Conservation (phyloP, 2,113 vertebrate genomes). For the Gopherus evgoodei region DNA sequence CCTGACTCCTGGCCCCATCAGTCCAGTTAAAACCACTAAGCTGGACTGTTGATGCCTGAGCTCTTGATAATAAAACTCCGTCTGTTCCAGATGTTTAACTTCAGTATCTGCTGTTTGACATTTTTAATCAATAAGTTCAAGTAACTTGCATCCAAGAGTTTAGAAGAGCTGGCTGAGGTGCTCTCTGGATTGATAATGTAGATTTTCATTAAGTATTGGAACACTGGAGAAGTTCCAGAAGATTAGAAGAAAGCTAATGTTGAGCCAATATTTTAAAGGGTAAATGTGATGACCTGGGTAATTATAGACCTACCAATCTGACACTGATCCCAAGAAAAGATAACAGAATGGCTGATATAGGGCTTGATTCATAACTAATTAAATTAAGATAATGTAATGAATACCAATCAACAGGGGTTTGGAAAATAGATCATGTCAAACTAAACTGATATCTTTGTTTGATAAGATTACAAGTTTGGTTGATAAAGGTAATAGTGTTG, state of each 20-base stretch:
- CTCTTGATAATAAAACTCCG: not conserved
- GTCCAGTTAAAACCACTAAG: not conserved
- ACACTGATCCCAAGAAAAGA: not conserved
- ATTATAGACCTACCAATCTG: not conserved
- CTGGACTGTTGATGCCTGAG: not conserved
- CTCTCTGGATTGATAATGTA: not conserved
- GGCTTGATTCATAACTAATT: not conserved
- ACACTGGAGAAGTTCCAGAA: not conserved
- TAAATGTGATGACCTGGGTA: not conserved
- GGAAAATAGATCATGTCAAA: not conserved
- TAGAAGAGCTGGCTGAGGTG: not conserved
- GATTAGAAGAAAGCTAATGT: not conserved
- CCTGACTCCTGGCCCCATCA: not conserved
- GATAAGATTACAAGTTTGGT: not conserved
- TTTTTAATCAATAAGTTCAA: not conserved
- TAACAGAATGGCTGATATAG: not conserved
- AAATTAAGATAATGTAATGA: not conserved
- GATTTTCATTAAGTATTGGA: not conserved
- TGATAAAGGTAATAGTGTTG: not conserved
- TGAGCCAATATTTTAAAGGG: not conserved
- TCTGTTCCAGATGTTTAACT: not conserved
- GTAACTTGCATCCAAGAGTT: not conserved
- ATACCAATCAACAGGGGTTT: not conserved
- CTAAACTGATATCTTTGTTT: not conserved
- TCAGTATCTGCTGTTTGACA: no score